Percentiles rank a stretch among this genome's conserved stretches.
Evolutionary conservation across 1,140 invertebrate species (phyloP).

Genomic region (Drosophila subobscura): DNA sequence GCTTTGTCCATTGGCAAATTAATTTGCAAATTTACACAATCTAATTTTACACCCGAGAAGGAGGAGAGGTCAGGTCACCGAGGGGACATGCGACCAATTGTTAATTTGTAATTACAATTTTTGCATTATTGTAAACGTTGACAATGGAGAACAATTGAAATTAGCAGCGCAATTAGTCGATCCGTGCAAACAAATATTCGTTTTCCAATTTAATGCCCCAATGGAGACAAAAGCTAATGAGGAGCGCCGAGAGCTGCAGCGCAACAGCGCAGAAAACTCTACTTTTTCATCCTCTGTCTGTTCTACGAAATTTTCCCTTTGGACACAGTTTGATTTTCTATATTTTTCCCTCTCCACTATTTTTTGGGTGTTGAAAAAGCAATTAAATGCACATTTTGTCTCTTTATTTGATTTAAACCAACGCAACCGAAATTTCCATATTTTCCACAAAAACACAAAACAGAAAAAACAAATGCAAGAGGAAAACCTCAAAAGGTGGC

Average conservation of each 20-base stretch:
- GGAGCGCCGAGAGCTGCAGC: slow-evolving; percentile 1
- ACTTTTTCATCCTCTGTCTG: no score
- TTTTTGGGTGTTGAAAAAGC: slow-evolving; percentile 43
- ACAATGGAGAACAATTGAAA: slow-evolving; percentile 75
- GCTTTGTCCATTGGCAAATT: slow-evolving; percentile 55
- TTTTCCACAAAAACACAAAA: slow-evolving; percentile 30
- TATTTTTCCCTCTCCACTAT: slow-evolving; percentile 25
- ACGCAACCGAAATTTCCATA: slow-evolving; percentile 52
- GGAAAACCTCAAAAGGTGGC: slow-evolving; percentile 73
- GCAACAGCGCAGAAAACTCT: no score
- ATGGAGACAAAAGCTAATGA: slow-evolving; percentile 71
- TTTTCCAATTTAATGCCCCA: slow-evolving; percentile 21
- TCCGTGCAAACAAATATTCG: slow-evolving; percentile 42
- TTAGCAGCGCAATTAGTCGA: slow-evolving; percentile 79
- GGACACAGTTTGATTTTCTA: slow-evolving; percentile 36
- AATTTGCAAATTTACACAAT: slow-evolving; percentile 68
- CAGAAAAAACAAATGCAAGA: slow-evolving; percentile 13
- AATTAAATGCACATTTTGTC: slow-evolving; percentile 73
- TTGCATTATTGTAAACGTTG: slow-evolving; percentile 68
- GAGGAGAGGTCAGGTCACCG: slow-evolving; percentile 14
- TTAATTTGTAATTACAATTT: slow-evolving; percentile 82
- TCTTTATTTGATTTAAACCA: slow-evolving; percentile 70
- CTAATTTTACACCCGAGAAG: slow-evolving; percentile 36
- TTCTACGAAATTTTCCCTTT: neutral
- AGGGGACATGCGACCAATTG: slow-evolving; percentile 48